Evolutionary conservation across 2,888 invertebrate species (phyloP).

Genomic region (Eristalis tenax): DNA sequence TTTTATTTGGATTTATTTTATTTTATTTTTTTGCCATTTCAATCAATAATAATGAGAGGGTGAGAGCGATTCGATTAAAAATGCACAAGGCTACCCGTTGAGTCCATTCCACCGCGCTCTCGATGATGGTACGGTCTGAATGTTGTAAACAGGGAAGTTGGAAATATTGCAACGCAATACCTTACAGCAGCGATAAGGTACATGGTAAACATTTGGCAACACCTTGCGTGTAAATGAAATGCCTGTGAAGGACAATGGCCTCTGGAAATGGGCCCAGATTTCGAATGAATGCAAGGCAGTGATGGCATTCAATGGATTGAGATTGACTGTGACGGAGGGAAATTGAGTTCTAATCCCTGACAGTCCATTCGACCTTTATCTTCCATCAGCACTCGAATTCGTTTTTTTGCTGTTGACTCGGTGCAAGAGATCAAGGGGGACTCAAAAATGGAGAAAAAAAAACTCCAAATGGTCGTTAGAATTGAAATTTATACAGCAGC

Average conservation of each 20-base stretch:
- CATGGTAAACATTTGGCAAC: neutral
- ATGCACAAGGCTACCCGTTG: conserved; percentile 44
- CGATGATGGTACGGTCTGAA: neutral
- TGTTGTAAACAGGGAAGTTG: neutral
- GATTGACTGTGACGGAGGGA: conserved; percentile 6
- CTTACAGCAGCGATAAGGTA: neutral
- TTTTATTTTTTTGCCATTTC: conserved; percentile 20
- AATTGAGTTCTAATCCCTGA: conserved; percentile 32
- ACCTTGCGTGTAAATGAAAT: neutral
- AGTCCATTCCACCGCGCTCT: conserved; percentile 51
- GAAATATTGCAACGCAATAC: neutral
- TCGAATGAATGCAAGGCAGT: neutral
- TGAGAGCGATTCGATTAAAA: conserved; percentile 36
- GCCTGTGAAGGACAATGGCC: neutral
- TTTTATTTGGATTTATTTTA: conserved; percentile 1
- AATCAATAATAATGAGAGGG: conserved; percentile 37
- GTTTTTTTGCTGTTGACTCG: neutral
- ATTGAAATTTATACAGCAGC: neutral
- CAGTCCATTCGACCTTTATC: conserved; percentile 34
- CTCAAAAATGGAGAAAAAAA: neutral
- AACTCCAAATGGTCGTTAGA: neutral
- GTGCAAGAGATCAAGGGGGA: neutral
- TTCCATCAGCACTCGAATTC: neutral
- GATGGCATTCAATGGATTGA: neutral
- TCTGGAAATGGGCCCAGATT: neutral